Conservation (phyloP, 1,140 invertebrate genomes). For the Myzus persicae region DNA sequence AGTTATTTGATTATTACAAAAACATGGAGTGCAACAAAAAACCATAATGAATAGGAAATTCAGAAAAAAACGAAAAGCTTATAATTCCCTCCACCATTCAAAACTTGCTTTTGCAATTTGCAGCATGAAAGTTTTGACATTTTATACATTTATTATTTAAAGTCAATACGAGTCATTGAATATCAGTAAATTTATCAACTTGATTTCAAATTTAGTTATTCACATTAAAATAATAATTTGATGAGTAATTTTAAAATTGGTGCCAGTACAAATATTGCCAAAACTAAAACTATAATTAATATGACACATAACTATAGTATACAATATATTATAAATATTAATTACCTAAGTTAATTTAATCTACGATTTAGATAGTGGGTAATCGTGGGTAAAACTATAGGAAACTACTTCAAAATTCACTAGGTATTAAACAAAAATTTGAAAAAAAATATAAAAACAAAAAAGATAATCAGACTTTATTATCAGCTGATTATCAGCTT, state of each 20-base stretch:
- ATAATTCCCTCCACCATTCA: slow-evolving; percentile 3
- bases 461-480: too few relatives aligned
- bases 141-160: background rate
- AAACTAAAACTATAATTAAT: background rate
- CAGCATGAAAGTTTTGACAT: slow-evolving; percentile 1
- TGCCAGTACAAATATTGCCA: background rate
- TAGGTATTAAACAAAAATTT: too few relatives aligned
- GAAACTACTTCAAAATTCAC: too few relatives aligned
- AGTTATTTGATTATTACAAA: background rate
- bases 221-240: background rate
- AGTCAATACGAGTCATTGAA: slow-evolving; percentile 1
- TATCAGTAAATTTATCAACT: slow-evolving; percentile 39
- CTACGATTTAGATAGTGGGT: too few relatives aligned
- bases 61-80: background rate
- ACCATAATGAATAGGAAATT: slow-evolving; percentile 13
- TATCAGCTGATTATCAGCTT: too few relatives aligned
- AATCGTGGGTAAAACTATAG: too few relatives aligned
- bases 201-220: background rate
- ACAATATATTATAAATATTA: too few relatives aligned
- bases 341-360: too few relatives aligned
- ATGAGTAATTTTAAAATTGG: background rate
- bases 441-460: too few relatives aligned
- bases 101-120: background rate
- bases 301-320: background rate
- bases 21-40: slow-evolving; percentile 48